A percentile compares a stretch with the other conserved stretches of the same genome.
phyloP scores from a whole-genome alignment of 2,113 vertebrate genomes.

The Lagopus leucura region DNA sequence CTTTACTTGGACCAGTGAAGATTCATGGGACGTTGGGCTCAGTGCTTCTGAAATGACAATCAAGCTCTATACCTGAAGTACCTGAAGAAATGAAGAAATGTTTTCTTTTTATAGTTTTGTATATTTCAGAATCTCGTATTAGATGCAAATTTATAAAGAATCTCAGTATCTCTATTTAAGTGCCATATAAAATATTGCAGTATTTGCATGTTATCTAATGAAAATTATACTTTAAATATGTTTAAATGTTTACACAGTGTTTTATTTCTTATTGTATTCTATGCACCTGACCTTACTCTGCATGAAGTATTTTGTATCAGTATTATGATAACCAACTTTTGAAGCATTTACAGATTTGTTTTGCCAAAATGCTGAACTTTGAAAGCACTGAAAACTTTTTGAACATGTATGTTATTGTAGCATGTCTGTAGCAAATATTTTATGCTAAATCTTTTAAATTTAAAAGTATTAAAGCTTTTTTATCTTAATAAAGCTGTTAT shows the following conservation, averaged over 20 bases:
- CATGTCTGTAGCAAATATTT: conserved; percentile 71
- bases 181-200: conserved; percentile 83
- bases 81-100: conserved; percentile 80
- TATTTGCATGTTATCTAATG: conserved; percentile 88
- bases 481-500: conserved; percentile 81
- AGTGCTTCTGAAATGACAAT: conserved; percentile 86
- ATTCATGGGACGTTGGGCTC: conserved; percentile 22
- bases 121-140: conserved; percentile 74
- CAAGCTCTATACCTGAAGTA: conserved; percentile 73
- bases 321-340: conserved; percentile 86
- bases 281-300: conserved; percentile 78
- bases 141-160: conserved; percentile 73
- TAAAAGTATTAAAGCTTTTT: conserved; percentile 77
- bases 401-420: conserved; percentile 55
- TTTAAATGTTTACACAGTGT: conserved; percentile 77
- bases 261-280: conserved; percentile 76
- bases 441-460: conserved; percentile 72
- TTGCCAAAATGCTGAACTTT: conserved; percentile 80
- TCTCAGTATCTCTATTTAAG: conserved; percentile 78
- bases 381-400: conserved; percentile 77
- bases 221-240: conserved; percentile 81
- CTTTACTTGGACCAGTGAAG: conserved; percentile 21
- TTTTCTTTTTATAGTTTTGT: conserved; percentile 81
- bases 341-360: conserved; percentile 75
- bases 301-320: conserved; percentile 87